Percentiles rank a stretch among this genome's conserved stretches.
These are phyloP conservation scores for Trimorus sp. DNA, from an alignment of 2,888 invertebrate genomes.

Conservation along the genomic window DNA sequence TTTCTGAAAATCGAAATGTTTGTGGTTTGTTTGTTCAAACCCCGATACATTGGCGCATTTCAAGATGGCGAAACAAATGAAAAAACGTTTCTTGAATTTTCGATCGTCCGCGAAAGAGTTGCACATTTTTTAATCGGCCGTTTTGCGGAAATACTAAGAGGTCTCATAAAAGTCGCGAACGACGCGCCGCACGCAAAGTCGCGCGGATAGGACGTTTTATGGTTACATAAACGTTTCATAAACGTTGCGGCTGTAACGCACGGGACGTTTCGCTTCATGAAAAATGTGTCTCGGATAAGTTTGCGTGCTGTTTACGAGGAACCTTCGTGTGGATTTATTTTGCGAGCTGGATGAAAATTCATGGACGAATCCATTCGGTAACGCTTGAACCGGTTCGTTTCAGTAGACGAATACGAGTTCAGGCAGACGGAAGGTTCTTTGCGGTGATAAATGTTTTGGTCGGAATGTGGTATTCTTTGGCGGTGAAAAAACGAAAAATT, in stretches of 20 bases:
- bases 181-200: slow-evolving; percentile 18
- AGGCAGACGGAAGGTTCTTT: no score
- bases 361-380: no score
- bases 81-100: not conserved
- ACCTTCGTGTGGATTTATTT: slow-evolving; percentile 12
- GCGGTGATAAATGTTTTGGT: no score
- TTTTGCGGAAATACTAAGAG: slow-evolving; percentile 17
- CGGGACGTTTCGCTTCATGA: slow-evolving; percentile 27
- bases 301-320: slow-evolving; percentile 11
- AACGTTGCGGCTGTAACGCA: slow-evolving; percentile 21
- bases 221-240: slow-evolving; percentile 44
- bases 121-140: slow-evolving; percentile 13
- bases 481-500: no score
- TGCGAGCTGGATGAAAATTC: not conserved
- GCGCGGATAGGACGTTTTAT: slow-evolving; percentile 23
- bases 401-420: no score
- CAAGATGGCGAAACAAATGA: not conserved
- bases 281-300: slow-evolving; percentile 33
- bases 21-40: no score
- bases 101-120: not conserved
- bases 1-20: no score
- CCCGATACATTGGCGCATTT: no score
- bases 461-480: no score
- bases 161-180: slow-evolving; percentile 27
- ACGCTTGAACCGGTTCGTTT: no score